These are phyloP conservation scores for Caenorhabditis auriculariae DNA, from an alignment of 2,888 invertebrate species.

Conservation along the genomic window DNA sequence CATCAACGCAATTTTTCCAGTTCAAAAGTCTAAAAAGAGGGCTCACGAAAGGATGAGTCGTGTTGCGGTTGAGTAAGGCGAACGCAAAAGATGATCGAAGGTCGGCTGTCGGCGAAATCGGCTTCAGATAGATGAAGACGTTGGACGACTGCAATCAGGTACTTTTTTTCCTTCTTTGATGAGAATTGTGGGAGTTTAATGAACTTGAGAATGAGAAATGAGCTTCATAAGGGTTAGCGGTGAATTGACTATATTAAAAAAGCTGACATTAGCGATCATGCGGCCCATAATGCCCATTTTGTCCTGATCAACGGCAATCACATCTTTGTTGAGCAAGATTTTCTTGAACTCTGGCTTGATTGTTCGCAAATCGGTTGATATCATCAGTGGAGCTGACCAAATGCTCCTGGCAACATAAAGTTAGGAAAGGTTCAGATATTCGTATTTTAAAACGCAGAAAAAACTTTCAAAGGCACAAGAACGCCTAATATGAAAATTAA, in stretches of 20 bases:
- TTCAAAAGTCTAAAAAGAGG: no score
- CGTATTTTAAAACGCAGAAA: no score
- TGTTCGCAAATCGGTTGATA: slow-evolving; percentile 22
- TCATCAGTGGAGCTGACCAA: slow-evolving; percentile 12
- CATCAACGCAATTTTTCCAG: no score
- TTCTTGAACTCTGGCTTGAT: slow-evolving; percentile 31
- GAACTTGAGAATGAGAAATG: no score
- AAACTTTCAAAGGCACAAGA: no score
- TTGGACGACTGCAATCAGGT: slow-evolving; percentile 25
- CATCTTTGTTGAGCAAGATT: slow-evolving; percentile 48
- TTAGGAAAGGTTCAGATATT: neutral
- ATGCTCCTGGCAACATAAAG: slow-evolving; percentile 6
- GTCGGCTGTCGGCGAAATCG: slow-evolving; percentile 36
- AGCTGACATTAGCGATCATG: slow-evolving; percentile 40
- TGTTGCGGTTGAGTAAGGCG: slow-evolving; percentile 42
- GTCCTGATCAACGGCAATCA: slow-evolving; percentile 61
- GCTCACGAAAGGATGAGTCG: slow-evolving; percentile 7
- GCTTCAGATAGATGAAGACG: slow-evolving; percentile 43
- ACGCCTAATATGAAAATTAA: no score
- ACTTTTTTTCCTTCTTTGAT: no score
- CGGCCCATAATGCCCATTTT: slow-evolving; percentile 56
- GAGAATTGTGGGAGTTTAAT: no score
- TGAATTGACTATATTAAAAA: neutral
- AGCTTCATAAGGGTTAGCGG: no score
- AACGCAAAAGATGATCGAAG: slow-evolving; percentile 37